phyloP scores from a whole-genome alignment of 2,888 invertebrate species.

The Leucoma salicis region DNA sequence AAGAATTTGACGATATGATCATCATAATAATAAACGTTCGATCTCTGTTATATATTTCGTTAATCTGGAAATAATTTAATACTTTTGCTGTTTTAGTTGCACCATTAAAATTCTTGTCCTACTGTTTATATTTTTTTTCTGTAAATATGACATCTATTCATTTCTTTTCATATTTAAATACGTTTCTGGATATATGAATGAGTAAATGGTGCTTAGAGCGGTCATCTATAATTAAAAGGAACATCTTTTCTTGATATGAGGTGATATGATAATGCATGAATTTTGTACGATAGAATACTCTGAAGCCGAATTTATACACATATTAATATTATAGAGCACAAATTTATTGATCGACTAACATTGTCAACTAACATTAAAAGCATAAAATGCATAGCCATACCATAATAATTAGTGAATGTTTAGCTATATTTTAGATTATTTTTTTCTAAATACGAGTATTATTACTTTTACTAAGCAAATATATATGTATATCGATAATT shows the following conservation, averaged over 20 bases:
- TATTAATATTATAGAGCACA: constrained; percentile 37
- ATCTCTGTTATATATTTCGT: no score
- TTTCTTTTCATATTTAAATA: no score
- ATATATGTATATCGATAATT: no score
- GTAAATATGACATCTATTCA: not conserved
- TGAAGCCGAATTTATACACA: constrained; percentile 36
- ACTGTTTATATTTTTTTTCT: constrained; percentile 13
- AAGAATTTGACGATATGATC: no score
- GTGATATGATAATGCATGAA: constrained; percentile 77
- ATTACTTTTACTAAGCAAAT: no score
- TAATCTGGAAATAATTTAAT: no score
- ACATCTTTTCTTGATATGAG: constrained; percentile 57
- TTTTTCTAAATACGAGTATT: no score
- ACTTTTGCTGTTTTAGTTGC: constrained; percentile 29
- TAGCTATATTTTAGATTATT: no score
- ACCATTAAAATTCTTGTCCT: no score
- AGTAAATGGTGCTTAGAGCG: constrained; percentile 13
- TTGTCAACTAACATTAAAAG: not conserved
- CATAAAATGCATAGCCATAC: no score
- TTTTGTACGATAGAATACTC: constrained; percentile 61
- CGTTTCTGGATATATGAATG: not conserved
- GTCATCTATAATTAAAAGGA: constrained; percentile 33
- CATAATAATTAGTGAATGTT: no score
- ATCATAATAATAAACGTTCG: no score
- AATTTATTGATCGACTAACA: not conserved